Conservation (phyloP, 2,797 vertebrate genomes). For the Coreius guichenoti region DNA sequence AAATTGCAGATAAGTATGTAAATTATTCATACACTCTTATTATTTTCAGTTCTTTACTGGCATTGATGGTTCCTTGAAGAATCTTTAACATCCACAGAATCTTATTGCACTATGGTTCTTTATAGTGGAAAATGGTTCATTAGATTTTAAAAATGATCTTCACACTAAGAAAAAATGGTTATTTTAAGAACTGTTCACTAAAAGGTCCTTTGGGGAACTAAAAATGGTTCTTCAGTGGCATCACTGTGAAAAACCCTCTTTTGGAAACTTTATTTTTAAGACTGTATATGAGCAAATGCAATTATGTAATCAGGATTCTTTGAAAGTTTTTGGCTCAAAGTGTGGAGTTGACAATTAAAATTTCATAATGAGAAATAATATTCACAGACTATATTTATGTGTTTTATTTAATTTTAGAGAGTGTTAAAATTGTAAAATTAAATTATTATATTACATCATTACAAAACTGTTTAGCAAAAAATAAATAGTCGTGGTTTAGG, state of each 20-base stretch:
- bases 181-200: too few relatives aligned
- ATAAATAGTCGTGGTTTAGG: slow-evolving; percentile 9
- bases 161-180: too few relatives aligned
- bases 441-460: not conserved
- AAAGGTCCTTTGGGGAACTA: too few relatives aligned
- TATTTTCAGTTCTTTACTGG: not conserved
- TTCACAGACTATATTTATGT: not conserved
- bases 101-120: not conserved
- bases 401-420: not conserved
- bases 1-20: not conserved
- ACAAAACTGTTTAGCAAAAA: not conserved
- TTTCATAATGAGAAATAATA: not conserved
- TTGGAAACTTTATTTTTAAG: not conserved
- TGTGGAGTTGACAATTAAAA: not conserved
- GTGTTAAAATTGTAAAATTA: not conserved
- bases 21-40: not conserved
- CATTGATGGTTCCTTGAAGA: not conserved
- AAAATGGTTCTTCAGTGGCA: too few relatives aligned
- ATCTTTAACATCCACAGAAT: not conserved
- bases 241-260: not conserved
- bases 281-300: not conserved
- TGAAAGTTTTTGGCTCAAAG: slow-evolving; percentile 1
- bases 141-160: too few relatives aligned
- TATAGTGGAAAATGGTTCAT: too few relatives aligned
- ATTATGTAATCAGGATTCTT: not conserved